These are phyloP conservation scores for Drosophila gunungcola DNA, from an alignment of 1,140 invertebrate species.

Conservation along the genomic window DNA sequence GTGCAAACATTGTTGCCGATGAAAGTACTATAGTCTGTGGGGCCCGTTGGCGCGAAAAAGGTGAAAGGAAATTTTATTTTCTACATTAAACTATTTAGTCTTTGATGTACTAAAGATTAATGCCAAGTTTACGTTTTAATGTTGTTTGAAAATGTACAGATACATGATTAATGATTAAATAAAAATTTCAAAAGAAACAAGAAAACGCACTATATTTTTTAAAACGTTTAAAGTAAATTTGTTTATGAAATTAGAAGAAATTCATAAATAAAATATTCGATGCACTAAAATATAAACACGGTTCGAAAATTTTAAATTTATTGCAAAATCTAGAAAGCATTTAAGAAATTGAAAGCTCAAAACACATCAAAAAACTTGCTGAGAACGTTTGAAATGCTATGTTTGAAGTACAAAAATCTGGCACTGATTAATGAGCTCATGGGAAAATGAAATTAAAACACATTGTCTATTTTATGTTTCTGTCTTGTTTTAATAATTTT, in stretches of 20 bases:
- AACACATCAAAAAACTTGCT: not conserved
- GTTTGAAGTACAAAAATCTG: constrained; percentile 2
- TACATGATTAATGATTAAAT: not conserved
- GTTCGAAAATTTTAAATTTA: too few species aligned
- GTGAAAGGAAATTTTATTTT: not conserved
- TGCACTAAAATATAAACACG: not conserved
- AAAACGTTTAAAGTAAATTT: not conserved
- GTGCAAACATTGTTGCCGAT: constrained; percentile 18
- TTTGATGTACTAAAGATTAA: constrained; percentile 20
- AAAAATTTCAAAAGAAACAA: not conserved
- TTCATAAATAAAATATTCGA: not conserved
- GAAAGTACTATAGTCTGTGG: not conserved
- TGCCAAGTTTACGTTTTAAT: not conserved
- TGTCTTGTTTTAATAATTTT: not conserved
- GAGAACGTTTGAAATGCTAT: not conserved
- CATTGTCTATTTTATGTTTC: too few species aligned
- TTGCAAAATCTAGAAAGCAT: not conserved
- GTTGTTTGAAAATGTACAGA: not conserved
- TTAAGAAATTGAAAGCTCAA: not conserved
- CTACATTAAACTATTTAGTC: not conserved
- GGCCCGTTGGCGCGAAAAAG: not conserved
- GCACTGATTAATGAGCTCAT: constrained; percentile 15
- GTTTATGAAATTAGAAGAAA: not conserved
- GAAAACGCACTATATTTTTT: too few species aligned
- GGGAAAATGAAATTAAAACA: not conserved